Evolutionary conservation across 2,888 invertebrate species (phyloP), one percentile per base, ranked within the genome.

Genomic region (Chloromyia formosa): DNA sequence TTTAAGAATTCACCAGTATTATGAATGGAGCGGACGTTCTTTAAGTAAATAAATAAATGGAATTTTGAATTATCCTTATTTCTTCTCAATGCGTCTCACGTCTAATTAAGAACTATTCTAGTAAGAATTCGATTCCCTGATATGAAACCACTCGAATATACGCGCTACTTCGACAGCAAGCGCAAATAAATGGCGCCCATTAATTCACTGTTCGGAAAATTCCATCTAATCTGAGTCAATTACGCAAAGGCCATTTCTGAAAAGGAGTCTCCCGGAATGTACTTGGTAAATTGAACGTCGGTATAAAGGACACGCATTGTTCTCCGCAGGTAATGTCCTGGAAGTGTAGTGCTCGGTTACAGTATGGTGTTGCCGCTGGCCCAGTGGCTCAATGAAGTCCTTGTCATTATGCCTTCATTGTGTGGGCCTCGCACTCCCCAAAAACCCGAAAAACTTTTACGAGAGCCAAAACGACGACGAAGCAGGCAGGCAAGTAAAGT

Each of bases 191-290:
- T 49, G n/a, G n/a, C 12, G 7, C 20, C 66, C 66, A 45, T 68
- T 68, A 68, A 68, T 68, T 68, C 66, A 49, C 49, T 12, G 61
- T n/a, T 22, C 66, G 16, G 40, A n/a, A 64, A 64, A 64, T 22
- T 22, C 53, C 7, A 49, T 22, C 22, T 49, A 68, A 68, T 49
- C 49, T 68, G 45, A 53, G 49, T 68, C 49, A 68, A 68, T 68
- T 68, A 68, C 66, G 27, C 45, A 68, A 49, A 20, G 49, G 1
- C 49, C 49, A 23, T 68, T 45, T 45, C 16, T 22, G 18, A 9
- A 23, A 14, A 12, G n/a, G 2, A n/a, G 20, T 14, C 49, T 14
- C 49, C 27, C 3, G 7, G 9, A 68, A 68, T 18, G 22, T 49
- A 68, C 10, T 14, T 23, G 49, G 22, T 1, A 68, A 45, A 68